Percentiles rank a stretch among this genome's conserved stretches.
Evolutionary conservation across 2,797 vertebrate genomes (phyloP).

Genomic region (Caiman crocodilus): DNA sequence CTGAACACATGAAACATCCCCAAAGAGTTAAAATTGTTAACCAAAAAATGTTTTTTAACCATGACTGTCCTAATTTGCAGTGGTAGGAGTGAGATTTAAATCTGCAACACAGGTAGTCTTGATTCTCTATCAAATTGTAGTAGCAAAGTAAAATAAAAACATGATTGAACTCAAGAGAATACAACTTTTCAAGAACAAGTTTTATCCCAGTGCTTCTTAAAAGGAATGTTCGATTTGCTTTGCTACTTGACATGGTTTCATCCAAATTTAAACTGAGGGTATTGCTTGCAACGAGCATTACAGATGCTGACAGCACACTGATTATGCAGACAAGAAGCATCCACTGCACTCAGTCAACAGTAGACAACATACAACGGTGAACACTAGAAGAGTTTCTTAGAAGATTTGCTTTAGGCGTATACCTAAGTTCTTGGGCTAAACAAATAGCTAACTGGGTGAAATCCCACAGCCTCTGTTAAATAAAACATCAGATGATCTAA

Average conservation of each 20-base stretch:
- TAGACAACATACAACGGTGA: no score
- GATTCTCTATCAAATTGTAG: not conserved
- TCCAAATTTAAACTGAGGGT: not conserved
- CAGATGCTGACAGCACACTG: no score
- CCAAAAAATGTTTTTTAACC: not conserved
- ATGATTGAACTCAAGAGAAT: not conserved
- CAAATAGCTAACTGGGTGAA: no score
- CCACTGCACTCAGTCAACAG: no score
- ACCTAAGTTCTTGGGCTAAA: no score
- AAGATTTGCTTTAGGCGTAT: no score
- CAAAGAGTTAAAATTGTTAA: not conserved
- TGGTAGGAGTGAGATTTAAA: not conserved
- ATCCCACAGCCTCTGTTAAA: no score
- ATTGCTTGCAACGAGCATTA: no score
- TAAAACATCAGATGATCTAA: no score
- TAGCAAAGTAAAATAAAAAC: not conserved
- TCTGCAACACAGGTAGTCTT: not conserved
- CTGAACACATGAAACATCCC: conserved; percentile 78
- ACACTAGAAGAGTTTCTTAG: no score
- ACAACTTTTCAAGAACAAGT: not conserved
- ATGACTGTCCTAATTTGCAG: not conserved
- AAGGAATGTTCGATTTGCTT: not conserved
- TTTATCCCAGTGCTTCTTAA: not conserved
- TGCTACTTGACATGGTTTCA: not conserved
- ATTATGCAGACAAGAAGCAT: no score